phyloP scores from a whole-genome alignment of 2,888 invertebrate species.

The Sacculina carcini region DNA sequence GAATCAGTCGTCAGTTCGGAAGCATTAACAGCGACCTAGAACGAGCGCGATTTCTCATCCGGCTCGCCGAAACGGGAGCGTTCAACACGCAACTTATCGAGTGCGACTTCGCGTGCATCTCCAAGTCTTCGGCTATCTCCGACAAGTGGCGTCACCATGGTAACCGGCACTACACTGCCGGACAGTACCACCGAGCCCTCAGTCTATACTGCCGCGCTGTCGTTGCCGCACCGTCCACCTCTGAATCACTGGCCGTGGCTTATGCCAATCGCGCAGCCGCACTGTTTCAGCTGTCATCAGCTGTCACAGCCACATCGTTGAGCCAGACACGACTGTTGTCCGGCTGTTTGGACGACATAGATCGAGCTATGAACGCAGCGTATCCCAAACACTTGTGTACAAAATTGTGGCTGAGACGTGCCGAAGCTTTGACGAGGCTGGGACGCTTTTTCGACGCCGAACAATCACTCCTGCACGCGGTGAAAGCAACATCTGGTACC shows the following conservation, averaged over 20 bases:
- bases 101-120: background rate
- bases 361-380: background rate
- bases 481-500: too few relatives aligned
- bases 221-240: background rate
- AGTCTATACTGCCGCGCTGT: background rate
- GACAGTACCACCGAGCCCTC: background rate
- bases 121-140: background rate
- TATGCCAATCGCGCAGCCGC: background rate
- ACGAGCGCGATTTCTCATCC: too few relatives aligned
- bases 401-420: background rate
- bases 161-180: background rate
- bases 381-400: background rate
- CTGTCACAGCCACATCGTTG: too few relatives aligned
- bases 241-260: background rate
- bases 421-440: background rate
- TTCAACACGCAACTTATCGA: too few relatives aligned
- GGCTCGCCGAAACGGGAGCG: too few relatives aligned
- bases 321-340: too few relatives aligned
- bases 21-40: too few relatives aligned
- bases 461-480: background rate
- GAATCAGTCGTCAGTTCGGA: too few relatives aligned
- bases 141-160: background rate
- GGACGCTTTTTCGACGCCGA: background rate
- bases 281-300: background rate
- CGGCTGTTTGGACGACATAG: background rate